Evolutionary conservation across 2,113 vertebrate species (phyloP), one percentile per base, ranked within the genome.

Genomic region (Motacilla tschutschensis): DNA sequence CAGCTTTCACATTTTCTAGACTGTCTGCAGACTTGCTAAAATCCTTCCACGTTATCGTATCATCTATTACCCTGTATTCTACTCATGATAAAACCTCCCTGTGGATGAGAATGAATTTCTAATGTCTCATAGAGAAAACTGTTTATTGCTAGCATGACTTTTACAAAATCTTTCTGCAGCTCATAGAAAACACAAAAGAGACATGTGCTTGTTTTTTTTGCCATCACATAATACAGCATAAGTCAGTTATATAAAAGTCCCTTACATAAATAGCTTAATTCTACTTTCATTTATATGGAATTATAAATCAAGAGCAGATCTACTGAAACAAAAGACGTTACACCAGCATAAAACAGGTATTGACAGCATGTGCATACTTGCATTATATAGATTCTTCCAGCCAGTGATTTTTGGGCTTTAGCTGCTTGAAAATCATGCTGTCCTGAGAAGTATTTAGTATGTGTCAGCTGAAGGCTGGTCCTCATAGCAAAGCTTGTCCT

Each of bases 221-320:
- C 76, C 48, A 79, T 83, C 82, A 29, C 76, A 88, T 83, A 92
- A 88, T 65, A 64, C 81, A 90, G 72, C 38, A 10, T 88, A 90
- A 94, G 89, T 90, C 87, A 87, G 92, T 95, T 95, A 95, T 33
- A 90, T 93, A 95, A 94, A 92, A 94, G 87, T 90, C 85, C 86
- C 89, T 95, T 95, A 94, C 81, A 92, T 92, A 93, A 95, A 95
- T 92, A 94, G 89, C 91, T 93, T 95, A 95, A 89, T 92, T 91
- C 89, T 89, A 54, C 79, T 91, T 92, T 94, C 82, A 71, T 89
- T 83, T 92, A 91, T 89, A 85, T 75, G 79, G 87, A 82, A 83
- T 92, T 85, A 91, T 80, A 91, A 94, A 83, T 87, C 79, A 92
- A 64, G 85, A 89, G 69, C 89, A 93, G 91, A 70, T 83, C 77